Percentiles rank a stretch among this genome's conserved stretches.
These are phyloP conservation scores for Syngnathus rostellatus DNA, from an alignment of 2,797 vertebrate species.

Conservation along the genomic window DNA sequence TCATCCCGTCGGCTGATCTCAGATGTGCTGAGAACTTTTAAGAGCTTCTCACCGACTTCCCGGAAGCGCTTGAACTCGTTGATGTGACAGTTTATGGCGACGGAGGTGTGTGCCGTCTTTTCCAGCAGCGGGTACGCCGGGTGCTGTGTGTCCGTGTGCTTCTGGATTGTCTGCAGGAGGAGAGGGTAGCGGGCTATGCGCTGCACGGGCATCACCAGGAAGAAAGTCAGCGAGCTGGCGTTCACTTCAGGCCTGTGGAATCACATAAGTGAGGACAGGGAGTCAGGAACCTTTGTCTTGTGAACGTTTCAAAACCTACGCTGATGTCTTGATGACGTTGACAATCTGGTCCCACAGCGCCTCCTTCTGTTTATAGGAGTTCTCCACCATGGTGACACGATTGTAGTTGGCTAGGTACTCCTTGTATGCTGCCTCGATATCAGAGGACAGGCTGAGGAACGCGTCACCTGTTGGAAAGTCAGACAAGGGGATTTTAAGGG, in stretches of 20 bases:
- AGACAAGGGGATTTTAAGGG: too few relatives aligned
- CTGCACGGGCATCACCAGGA: slow-evolving; percentile 91
- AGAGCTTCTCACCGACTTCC: slow-evolving; percentile 83
- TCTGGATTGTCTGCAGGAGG: slow-evolving; percentile 87
- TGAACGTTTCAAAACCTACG: slow-evolving; percentile 68
- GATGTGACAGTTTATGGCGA: slow-evolving; percentile 82
- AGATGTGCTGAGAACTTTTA: background rate
- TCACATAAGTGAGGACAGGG: background rate
- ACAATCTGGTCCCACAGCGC: slow-evolving; percentile 75
- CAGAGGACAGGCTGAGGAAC: slow-evolving; percentile 81
- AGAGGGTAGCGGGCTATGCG: slow-evolving; percentile 89
- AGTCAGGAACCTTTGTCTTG: background rate
- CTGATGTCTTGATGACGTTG: slow-evolving; percentile 66
- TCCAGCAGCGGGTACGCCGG: slow-evolving; percentile 67
- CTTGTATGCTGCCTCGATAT: slow-evolving; percentile 82
- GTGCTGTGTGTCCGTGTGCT: slow-evolving; percentile 70
- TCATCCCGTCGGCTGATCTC: too few relatives aligned
- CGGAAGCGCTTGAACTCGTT: slow-evolving; percentile 91
- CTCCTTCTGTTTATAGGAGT: slow-evolving; percentile 78
- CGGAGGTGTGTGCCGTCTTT: slow-evolving; percentile 66
- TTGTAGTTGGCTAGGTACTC: slow-evolving; percentile 83
- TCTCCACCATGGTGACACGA: slow-evolving; percentile 73
- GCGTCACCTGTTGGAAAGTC: slow-evolving; percentile 65
- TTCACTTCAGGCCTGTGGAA: slow-evolving; percentile 77
- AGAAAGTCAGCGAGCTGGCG: slow-evolving; percentile 83